Evolutionary conservation across 2,113 vertebrate species (phyloP).

Genomic region (Varanus komodoensis): DNA sequence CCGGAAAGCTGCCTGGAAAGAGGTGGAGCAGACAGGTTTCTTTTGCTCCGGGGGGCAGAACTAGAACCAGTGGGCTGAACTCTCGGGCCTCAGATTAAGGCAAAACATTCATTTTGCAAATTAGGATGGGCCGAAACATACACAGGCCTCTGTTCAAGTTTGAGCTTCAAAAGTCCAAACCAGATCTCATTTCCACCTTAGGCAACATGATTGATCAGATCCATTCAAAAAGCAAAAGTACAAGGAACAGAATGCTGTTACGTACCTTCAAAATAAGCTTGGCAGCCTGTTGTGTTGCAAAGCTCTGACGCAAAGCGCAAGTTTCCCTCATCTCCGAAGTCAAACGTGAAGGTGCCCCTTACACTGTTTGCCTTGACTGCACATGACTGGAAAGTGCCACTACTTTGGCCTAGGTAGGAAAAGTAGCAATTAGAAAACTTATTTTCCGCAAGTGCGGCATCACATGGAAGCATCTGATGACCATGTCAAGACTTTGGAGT

Average conservation of each 20-base stretch:
- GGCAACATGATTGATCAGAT: background rate
- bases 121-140: too few relatives aligned
- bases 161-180: background rate
- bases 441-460: too few relatives aligned
- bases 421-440: background rate
- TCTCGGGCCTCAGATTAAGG: too few relatives aligned
- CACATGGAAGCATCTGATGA: background rate
- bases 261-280: accelerated
- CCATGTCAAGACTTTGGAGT: background rate
- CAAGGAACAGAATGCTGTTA: background rate
- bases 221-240: background rate
- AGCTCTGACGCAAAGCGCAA: accelerated
- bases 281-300: background rate
- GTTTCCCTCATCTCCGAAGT: background rate
- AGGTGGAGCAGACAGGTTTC: too few relatives aligned
- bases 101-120: too few relatives aligned
- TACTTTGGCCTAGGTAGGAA: background rate
- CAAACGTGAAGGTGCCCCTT: background rate
- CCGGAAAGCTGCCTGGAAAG: too few relatives aligned
- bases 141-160: background rate
- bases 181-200: too few relatives aligned
- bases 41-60: too few relatives aligned
- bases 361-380: accelerated
- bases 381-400: accelerated
- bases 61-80: too few relatives aligned